Percentiles rank a stretch among this genome's conserved stretches.
Evolutionary conservation across 1,140 invertebrate species (phyloP).

Genomic region (Drosophila erecta): DNA sequence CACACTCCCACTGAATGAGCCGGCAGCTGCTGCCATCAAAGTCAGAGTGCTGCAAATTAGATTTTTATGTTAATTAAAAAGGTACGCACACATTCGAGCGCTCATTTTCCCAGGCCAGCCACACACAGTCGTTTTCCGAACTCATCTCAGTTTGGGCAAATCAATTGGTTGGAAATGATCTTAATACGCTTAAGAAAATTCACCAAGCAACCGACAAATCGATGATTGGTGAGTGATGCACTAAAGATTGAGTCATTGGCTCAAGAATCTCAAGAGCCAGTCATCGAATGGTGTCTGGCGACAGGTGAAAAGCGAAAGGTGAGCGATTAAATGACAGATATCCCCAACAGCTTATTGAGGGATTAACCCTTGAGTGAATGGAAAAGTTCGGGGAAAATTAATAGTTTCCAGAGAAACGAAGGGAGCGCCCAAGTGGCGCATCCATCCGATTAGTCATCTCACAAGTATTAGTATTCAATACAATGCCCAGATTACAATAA

Average conservation of each 20-base stretch:
- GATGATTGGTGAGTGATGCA: slow-evolving; percentile 45
- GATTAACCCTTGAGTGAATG: slow-evolving; percentile 36
- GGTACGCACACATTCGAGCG: slow-evolving; percentile 47
- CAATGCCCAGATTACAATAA: not conserved
- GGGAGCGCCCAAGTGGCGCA: not conserved
- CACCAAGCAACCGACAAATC: slow-evolving; percentile 34
- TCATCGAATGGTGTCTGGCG: slow-evolving; percentile 11
- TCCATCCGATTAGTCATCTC: not conserved
- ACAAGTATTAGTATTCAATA: too few relatives aligned
- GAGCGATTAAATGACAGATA: slow-evolving; percentile 38
- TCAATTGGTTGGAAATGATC: slow-evolving; percentile 51
- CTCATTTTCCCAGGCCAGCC: not conserved
- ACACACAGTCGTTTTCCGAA: slow-evolving; percentile 23
- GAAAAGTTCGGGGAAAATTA: slow-evolving; percentile 17
- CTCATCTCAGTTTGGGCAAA: slow-evolving; percentile 11
- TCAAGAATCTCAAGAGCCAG: slow-evolving; percentile 24
- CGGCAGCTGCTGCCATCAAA: slow-evolving; percentile 42
- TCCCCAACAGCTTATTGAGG: slow-evolving; percentile 38
- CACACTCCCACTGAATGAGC: slow-evolving; percentile 17
- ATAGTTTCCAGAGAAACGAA: not conserved
- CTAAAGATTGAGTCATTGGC: slow-evolving; percentile 11
- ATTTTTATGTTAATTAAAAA: slow-evolving; percentile 83
- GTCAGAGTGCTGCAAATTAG: slow-evolving; percentile 75
- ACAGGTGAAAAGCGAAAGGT: slow-evolving; percentile 38
- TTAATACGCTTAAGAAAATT: slow-evolving; percentile 43